Conservation (phyloP, 2,888 invertebrate genomes). For the Halocaridina rubra region DNA sequence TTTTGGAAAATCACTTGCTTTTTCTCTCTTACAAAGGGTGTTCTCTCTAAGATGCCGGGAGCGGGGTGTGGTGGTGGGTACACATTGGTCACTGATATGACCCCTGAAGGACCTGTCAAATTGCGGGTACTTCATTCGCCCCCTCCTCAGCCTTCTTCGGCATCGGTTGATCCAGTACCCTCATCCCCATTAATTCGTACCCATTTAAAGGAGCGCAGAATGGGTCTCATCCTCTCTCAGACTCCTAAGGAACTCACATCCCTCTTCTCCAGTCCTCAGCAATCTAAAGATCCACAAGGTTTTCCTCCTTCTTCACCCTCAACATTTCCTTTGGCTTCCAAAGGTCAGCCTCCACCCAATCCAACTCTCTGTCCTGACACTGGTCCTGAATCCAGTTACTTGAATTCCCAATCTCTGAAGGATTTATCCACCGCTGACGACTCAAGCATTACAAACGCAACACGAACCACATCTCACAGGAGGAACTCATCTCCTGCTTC, state of each 20-base stretch:
- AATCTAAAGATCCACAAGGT: background rate
- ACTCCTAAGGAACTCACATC: conserved; percentile 20
- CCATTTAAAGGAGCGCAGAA: conserved; percentile 35
- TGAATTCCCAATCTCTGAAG: no score
- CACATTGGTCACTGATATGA: conserved; percentile 45
- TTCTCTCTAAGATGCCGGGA: conserved; percentile 25
- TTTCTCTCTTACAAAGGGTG: no score
- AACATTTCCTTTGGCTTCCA: background rate
- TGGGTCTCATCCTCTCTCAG: conserved; percentile 34
- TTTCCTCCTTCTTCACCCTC: background rate
- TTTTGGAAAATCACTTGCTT: no score
- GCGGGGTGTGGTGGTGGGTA: conserved; percentile 32
- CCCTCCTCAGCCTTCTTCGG: background rate
- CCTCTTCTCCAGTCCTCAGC: background rate
- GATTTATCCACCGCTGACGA: no score
- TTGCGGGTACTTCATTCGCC: conserved; percentile 40
- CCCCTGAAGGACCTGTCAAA: conserved; percentile 46
- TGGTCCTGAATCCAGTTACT: no score
- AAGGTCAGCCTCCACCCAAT: background rate
- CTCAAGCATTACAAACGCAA: background rate
- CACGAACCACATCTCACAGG: background rate
- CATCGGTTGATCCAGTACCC: conserved; percentile 5
- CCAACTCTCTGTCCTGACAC: no score
- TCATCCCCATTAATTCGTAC: conserved; percentile 17
- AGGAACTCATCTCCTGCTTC: background rate